Conservation (phyloP, 2,888 invertebrate species). For the Belgica antarctica region DNA sequence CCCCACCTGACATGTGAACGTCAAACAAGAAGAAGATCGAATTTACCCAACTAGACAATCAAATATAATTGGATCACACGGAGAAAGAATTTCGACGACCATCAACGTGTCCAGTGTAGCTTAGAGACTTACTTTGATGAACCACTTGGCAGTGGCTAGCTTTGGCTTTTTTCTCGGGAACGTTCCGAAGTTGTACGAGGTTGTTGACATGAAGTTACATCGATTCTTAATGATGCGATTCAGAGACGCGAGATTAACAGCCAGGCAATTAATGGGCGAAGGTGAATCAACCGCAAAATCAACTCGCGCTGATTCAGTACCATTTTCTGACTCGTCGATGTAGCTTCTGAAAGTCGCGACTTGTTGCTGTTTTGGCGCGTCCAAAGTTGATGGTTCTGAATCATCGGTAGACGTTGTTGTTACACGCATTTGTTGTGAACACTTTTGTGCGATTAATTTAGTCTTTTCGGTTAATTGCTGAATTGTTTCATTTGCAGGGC, state of each 20-base stretch:
- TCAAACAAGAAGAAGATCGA: too few species aligned
- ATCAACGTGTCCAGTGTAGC: slow-evolving; percentile 6
- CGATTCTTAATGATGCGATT: slow-evolving; percentile 38
- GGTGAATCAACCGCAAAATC: not conserved
- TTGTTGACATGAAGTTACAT: slow-evolving; percentile 27
- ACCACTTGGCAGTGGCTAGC: slow-evolving; percentile 61
- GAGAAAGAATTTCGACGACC: not conserved
- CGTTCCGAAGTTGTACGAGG: slow-evolving; percentile 18
- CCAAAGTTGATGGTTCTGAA: not conserved
- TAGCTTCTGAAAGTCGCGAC: slow-evolving; percentile 35
- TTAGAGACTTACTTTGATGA: slow-evolving; percentile 65
- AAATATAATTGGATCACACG: slow-evolving; percentile 16
- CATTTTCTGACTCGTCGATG: not conserved
- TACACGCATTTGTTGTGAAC: slow-evolving; percentile 50
- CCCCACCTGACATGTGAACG: too few species aligned
- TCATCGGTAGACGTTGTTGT: not conserved
- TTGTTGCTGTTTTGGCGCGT: not conserved
- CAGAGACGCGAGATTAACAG: slow-evolving; percentile 28
- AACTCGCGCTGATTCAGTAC: not conserved
- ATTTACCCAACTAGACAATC: too few species aligned
- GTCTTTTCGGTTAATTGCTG: slow-evolving; percentile 49
- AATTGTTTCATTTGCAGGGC: slow-evolving; percentile 51
- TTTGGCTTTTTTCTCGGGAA: slow-evolving; percentile 25
- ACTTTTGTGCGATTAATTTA: slow-evolving; percentile 52
- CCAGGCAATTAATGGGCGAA: slow-evolving; percentile 27